These are phyloP conservation scores for Todiramphus saurophagus DNA, from an alignment of 2,113 vertebrate species.

Conservation along the genomic window DNA sequence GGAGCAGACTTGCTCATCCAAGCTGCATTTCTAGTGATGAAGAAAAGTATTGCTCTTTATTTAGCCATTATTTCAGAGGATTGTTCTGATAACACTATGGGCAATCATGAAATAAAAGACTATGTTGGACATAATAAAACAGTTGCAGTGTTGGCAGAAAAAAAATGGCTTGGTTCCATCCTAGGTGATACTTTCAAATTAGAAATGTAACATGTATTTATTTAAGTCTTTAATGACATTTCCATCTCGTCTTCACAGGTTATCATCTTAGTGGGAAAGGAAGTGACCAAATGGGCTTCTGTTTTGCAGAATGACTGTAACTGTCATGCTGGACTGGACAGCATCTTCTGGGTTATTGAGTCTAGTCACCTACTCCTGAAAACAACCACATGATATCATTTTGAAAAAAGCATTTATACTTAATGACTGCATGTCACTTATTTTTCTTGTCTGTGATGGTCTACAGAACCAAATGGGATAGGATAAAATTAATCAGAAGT, in stretches of 20 bases:
- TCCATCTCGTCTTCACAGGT: neutral
- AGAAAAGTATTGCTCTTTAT: neutral
- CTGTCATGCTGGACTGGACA: neutral
- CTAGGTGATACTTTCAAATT: neutral
- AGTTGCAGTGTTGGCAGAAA: neutral
- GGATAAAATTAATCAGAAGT: neutral
- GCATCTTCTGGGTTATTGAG: neutral
- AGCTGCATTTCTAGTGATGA: neutral
- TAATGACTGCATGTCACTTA: neutral
- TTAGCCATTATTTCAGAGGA: neutral
- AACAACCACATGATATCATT: neutral
- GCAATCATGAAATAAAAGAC: neutral
- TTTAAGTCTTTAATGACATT: neutral
- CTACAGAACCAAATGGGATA: neutral
- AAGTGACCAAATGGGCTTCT: neutral
- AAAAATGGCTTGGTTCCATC: neutral
- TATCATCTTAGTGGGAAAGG: neutral
- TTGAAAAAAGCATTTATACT: neutral
- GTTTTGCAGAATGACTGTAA: neutral
- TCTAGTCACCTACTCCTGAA: neutral
- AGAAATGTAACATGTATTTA: neutral
- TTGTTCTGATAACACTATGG: neutral
- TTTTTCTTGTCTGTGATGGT: neutral
- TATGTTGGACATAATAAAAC: neutral
- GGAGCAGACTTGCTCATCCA: neutral